Base-by-base conservation (phyloP, 2,888 invertebrate species). In the Andricus quercusramuli region DNA sequence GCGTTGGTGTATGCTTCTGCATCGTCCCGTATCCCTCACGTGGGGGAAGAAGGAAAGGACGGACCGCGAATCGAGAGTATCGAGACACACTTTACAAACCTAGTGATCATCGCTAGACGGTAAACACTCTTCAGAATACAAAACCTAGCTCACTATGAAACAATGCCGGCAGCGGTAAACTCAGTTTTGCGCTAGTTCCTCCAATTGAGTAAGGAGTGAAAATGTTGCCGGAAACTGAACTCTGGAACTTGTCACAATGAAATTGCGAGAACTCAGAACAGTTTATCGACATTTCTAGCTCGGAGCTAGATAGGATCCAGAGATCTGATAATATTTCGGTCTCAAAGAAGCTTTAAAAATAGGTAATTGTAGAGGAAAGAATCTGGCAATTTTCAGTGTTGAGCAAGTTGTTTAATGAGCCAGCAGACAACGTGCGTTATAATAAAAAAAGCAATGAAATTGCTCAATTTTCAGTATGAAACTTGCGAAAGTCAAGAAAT, bases 1-100 rank as follows among this genome's bases (percentile, higher is more conserved):
- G 85, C 87, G 86, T 88, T 87, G 86, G 88, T 88, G 89, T 87
- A 89, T 88, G 89, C 88, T 89, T 89, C 87, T 87, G 85, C 89
- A 85, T 84, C 81, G 83, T 51, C 79, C 78, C 70, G 74, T 80
- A 82, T 80, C 20, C 77, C 70, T 65, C 78, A 81, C 81, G 83
- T 84, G 85, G 84, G 84, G 83, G 83, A 83, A 84, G 83, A 62
- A 29, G 83, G 86, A 86, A 88, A 86, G 85, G 82, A 84, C 82
- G 83, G 82, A 74, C 79, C 78, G 70, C 67, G 64, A 78, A 78
- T 74, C 66, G 77, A 76, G 81, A 59, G 64, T 77, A 78, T 74
- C 66, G 70, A 78, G 81, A 51, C 20, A 80, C 85, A 82, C 82
- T 83, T 29, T 80, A 81, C 85, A 77, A 41, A 77, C n/a, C 37